Base-by-base conservation (phyloP, 2,113 vertebrate genomes). In the Phrynosoma blainvillii region DNA sequence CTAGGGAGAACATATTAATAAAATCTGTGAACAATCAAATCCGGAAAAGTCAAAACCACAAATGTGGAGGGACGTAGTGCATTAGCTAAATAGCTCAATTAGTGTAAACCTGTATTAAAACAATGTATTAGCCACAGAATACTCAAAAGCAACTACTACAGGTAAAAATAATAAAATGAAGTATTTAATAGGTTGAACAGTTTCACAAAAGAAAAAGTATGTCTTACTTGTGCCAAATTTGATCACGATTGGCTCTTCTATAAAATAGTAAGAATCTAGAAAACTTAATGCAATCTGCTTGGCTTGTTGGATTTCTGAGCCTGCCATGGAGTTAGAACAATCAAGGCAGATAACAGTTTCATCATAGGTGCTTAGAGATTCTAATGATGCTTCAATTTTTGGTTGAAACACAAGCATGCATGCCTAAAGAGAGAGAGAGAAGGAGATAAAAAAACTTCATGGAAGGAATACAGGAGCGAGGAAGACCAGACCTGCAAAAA, bases 321-420 rank as follows among this genome's bases (percentile, higher is more conserved):
- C 97, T 84, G 87, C 96, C 97, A 98, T 97, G 87, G 98, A 98
- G 95, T 95, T 97, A 0, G 97, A 98, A 1, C 97, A 97, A 93
- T 98, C 97, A 68, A 98, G 90, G 92, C 98, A 95, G 83, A 98
- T 95, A 79, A 98, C 14, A 13, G 97, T 93, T 95, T 98, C 96
- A 14, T 81, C 91, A 2, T 66, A 70, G 27, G 71, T 14, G 0
- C 82, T 79, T 6, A 52, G 25, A 1, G 82, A 91, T 32, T 85
- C 40, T 56, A 89, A 36, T 2, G 42, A 1, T 42, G 56, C n/a
- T 25, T 94, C 88, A 82, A 98, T 97, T 47, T 97, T 87, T 11
- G 98, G 97, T 81, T 98, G 97, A 94, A 99, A 98, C 59, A 98
- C 97, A 87, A 98, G 93, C 97, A 98, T 98, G 92, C 97, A 98